Conservation (phyloP, 2,888 invertebrate species). For the Orthosia incerta region DNA sequence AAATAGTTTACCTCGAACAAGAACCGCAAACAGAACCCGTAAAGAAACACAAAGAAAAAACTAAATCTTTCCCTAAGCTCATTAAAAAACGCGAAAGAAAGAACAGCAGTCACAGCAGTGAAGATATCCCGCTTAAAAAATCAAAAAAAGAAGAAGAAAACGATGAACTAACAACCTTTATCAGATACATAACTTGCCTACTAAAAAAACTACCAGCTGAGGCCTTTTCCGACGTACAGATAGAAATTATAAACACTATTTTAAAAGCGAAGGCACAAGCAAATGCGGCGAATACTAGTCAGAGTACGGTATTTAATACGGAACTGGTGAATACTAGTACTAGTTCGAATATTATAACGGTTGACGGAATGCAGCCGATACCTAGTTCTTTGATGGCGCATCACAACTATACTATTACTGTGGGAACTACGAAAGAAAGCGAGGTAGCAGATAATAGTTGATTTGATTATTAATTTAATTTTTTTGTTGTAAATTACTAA, state of each 20-base stretch:
- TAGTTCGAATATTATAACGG: slow-evolving; percentile 35
- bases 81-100: slow-evolving; percentile 10
- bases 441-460: not conserved
- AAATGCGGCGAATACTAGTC: slow-evolving; percentile 31
- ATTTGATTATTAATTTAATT: not conserved
- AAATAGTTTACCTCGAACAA: slow-evolving; percentile 76
- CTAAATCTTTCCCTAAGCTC: slow-evolving; percentile 1
- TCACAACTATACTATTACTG: slow-evolving; percentile 52
- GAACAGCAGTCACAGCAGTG: slow-evolving; percentile 1
- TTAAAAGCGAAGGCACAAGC: slow-evolving; percentile 71
- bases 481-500: not conserved
- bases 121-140: slow-evolving; percentile 16
- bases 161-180: slow-evolving; percentile 76
- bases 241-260: slow-evolving; percentile 79
- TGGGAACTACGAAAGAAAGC: slow-evolving; percentile 9
- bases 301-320: slow-evolving; percentile 13
- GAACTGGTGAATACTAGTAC: slow-evolving; percentile 19
- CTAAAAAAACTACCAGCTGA: slow-evolving; percentile 76
- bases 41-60: slow-evolving; percentile 5
- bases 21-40: slow-evolving; percentile 40
- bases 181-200: slow-evolving; percentile 76
- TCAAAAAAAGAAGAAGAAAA: slow-evolving; percentile 26
- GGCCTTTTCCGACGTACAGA: slow-evolving; percentile 73
- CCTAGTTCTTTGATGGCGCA: not conserved
- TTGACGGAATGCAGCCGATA: slow-evolving; percentile 31